phyloP scores from a whole-genome alignment of 2,888 invertebrate genomes.

The Brachyptera risi region DNA sequence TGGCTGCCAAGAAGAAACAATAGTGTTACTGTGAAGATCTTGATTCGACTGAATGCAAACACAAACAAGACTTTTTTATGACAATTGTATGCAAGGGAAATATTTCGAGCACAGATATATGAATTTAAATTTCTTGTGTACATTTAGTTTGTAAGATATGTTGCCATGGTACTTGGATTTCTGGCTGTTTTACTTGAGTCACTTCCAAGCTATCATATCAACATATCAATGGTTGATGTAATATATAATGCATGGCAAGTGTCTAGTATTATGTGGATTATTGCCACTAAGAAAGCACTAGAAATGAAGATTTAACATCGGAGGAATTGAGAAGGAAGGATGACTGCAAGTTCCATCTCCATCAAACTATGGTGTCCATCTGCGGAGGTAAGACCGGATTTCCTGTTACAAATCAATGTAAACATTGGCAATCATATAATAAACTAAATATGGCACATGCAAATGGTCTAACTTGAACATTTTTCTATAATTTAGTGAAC shows the following conservation, averaged over 20 bases:
- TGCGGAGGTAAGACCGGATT: conserved; percentile 29
- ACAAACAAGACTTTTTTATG: no score
- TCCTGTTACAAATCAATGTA: conserved; percentile 28
- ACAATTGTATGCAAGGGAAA: no score
- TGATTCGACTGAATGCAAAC: no score
- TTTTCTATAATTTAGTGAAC: neutral
- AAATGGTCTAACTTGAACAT: neutral
- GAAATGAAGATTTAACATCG: neutral
- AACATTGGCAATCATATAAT: neutral
- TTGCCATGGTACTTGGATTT: conserved; percentile 1
- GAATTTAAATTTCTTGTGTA: no score
- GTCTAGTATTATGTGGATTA: neutral
- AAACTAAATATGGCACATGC: neutral
- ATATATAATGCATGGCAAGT: neutral
- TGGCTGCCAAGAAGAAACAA: no score
- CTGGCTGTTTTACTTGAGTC: neutral
- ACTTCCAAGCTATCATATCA: neutral
- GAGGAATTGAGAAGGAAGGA: neutral
- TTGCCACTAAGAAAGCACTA: neutral
- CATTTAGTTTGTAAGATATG: conserved; percentile 6
- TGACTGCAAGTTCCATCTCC: neutral
- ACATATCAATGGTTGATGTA: neutral
- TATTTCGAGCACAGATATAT: no score
- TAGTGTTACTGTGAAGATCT: no score
- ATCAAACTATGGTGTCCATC: neutral